Conservation (phyloP, 2,888 invertebrate species). For the Nomada ruficornis region DNA sequence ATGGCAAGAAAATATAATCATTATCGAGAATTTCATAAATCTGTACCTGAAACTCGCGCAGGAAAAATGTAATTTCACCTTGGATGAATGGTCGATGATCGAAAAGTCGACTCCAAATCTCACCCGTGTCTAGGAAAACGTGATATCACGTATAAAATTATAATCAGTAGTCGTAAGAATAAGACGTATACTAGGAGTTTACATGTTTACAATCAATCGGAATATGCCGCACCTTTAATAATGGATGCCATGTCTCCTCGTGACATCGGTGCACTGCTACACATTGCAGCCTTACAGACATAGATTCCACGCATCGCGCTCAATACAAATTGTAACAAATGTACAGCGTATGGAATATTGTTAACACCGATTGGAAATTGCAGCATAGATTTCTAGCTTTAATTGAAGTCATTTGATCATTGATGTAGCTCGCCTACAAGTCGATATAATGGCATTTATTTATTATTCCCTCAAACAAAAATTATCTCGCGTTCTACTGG, state of each 20-base stretch:
- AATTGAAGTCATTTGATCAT: too few species aligned
- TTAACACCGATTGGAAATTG: too few species aligned
- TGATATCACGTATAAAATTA: constrained; percentile 51
- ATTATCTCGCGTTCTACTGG: too few species aligned
- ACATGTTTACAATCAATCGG: constrained; percentile 49
- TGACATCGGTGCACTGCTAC: not conserved
- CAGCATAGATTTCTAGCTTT: too few species aligned
- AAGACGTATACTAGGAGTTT: constrained; percentile 18
- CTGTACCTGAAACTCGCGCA: constrained; percentile 93
- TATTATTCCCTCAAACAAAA: too few species aligned
- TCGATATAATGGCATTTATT: too few species aligned
- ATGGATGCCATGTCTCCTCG: constrained; percentile 80
- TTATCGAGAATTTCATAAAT: not conserved
- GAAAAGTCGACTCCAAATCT: constrained; percentile 93
- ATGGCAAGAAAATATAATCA: constrained; percentile 12
- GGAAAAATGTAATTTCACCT: constrained; percentile 93
- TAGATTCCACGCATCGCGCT: constrained; percentile 11
- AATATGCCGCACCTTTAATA: constrained; percentile 80
- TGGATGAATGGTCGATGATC: constrained; percentile 94
- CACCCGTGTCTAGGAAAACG: constrained; percentile 88
- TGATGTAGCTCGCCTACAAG: too few species aligned
- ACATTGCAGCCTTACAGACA: not conserved
- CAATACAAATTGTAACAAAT: constrained; percentile 11
- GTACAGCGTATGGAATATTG: too few species aligned
- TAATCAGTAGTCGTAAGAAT: constrained; percentile 17